Evolutionary conservation across 2,888 invertebrate species (phyloP).

Genomic region (Nezara viridula): DNA sequence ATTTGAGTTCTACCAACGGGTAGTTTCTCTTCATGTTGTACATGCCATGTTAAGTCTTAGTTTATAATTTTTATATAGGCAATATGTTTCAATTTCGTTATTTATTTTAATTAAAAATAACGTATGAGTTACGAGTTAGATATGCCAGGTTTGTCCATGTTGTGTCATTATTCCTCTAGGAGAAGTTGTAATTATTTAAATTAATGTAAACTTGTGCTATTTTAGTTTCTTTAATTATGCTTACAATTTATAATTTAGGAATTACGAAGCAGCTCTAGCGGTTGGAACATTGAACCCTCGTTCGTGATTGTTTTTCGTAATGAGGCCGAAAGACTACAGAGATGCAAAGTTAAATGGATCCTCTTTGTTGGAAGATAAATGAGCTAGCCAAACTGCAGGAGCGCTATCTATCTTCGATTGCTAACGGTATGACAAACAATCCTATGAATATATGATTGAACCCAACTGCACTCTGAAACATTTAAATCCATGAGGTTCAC

Average conservation of each 20-base stretch:
- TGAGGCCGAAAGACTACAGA: not conserved
- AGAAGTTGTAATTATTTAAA: not conserved
- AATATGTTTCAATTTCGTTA: no score
- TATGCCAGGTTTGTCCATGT: no score
- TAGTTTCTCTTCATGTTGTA: no score
- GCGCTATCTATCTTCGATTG: not conserved
- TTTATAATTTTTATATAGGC: no score
- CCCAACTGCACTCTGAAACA: not conserved
- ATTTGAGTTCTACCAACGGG: no score
- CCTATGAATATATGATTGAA: conserved; percentile 33
- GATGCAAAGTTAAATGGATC: conserved; percentile 7
- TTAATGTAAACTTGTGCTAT: not conserved
- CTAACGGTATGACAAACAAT: conserved; percentile 18
- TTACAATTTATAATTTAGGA: not conserved
- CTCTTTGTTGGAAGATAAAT: conserved; percentile 26
- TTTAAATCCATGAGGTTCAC: not conserved
- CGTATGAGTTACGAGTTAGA: no score
- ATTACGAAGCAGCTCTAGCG: not conserved
- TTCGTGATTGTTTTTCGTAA: conserved; percentile 15
- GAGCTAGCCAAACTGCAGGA: conserved; percentile 25
- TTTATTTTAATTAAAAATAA: no score
- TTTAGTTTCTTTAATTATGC: no score
- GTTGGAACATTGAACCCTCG: not conserved
- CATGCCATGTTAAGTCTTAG: no score
- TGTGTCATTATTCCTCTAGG: not conserved